A percentile compares a stretch with the other conserved stretches of the same genome.
These are phyloP conservation scores for Microtus californicus DNA, from an alignment of 2,797 vertebrate genomes.

Conservation along the genomic window DNA sequence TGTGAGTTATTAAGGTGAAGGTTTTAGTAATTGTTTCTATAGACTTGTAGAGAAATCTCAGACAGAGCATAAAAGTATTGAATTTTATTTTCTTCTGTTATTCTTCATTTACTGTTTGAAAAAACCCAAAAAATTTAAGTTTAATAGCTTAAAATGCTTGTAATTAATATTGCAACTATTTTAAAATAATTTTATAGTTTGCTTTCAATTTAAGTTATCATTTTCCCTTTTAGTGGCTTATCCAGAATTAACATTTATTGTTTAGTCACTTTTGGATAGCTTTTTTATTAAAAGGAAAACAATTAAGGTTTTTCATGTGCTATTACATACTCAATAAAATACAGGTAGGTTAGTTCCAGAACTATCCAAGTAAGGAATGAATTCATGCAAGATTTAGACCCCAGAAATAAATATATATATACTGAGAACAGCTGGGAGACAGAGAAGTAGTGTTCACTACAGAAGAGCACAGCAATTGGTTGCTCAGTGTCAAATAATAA, in stretches of 20 bases:
- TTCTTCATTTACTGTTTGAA: neutral
- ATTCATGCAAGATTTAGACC: neutral
- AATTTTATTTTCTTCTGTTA: neutral
- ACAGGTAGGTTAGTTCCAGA: neutral
- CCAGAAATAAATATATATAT: neutral
- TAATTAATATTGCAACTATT: neutral
- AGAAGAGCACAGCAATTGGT: neutral
- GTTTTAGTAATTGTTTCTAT: slow-evolving; percentile 32
- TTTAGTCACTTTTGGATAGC: neutral
- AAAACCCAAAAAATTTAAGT: neutral
- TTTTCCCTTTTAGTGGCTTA: neutral
- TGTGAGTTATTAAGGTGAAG: neutral
- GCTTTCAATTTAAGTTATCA: neutral
- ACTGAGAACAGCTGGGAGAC: neutral
- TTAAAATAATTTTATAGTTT: neutral
- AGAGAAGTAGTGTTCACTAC: too few relatives aligned
- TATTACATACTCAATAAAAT: neutral
- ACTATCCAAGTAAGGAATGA: neutral
- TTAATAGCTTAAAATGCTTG: slow-evolving; percentile 17
- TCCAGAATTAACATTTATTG: neutral
- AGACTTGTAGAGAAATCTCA: neutral
- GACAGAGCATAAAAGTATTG: neutral
- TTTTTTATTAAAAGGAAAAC: neutral
- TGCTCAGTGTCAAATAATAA: neutral
- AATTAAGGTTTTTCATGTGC: neutral